These are phyloP conservation scores for Sitta carolinensis DNA, from an alignment of 2,797 vertebrate genomes.

Conservation along the genomic window DNA sequence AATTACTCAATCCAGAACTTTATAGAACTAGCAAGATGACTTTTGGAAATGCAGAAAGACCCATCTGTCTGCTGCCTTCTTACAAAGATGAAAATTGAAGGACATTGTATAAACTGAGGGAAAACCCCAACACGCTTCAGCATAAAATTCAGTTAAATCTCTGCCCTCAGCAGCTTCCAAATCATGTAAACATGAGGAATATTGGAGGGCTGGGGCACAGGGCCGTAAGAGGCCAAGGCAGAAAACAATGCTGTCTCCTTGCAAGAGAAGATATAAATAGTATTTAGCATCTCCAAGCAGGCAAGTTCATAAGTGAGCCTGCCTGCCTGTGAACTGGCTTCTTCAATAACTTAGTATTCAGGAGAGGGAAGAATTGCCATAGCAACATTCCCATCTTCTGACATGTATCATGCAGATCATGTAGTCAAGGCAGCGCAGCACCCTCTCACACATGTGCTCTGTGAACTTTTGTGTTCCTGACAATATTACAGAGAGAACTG, in stretches of 20 bases:
- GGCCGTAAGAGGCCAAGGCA: background rate
- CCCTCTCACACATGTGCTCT: constrained; percentile 60
- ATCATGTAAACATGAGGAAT: background rate
- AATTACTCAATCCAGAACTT: background rate
- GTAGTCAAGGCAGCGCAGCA: constrained; percentile 29
- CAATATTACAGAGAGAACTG: constrained; percentile 20
- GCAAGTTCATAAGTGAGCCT: constrained; percentile 42
- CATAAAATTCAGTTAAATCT: background rate
- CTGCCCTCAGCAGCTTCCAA: background rate
- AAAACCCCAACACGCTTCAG: background rate
- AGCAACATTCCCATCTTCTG: constrained; percentile 39
- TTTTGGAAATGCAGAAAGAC: background rate
- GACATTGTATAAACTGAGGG: background rate
- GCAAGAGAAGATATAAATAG: constrained; percentile 34
- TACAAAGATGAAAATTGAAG: background rate
- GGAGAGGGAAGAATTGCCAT: constrained; percentile 56
- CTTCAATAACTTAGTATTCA: constrained; percentile 60
- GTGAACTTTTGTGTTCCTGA: constrained; percentile 50
- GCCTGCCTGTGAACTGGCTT: constrained; percentile 44
- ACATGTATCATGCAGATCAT: constrained; percentile 41
- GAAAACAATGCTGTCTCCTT: background rate
- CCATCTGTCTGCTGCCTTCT: background rate
- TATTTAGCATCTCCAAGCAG: background rate
- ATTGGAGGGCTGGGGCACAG: background rate
- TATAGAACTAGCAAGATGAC: background rate